Conservation (phyloP, 2,888 invertebrate genomes). For the Sinohyriopsis cumingii region DNA sequence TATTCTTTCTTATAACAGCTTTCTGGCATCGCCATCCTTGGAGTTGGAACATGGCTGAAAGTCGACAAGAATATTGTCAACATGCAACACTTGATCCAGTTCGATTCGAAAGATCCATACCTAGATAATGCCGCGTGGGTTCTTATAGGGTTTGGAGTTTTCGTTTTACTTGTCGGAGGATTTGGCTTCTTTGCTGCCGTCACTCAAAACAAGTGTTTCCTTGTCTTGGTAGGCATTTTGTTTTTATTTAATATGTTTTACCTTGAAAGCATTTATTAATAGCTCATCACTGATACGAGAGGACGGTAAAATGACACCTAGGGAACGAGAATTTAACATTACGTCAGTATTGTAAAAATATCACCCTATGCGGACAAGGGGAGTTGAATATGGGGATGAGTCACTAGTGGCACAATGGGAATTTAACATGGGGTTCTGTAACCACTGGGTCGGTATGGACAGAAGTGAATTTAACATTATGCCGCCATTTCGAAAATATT, state of each 20-base stretch:
- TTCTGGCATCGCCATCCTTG: conserved; percentile 24
- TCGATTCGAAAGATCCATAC: conserved; percentile 36
- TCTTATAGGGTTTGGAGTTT: conserved; percentile 41
- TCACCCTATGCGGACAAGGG: no score
- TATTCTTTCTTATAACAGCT: conserved; percentile 4
- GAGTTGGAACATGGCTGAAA: conserved; percentile 42
- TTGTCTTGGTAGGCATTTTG: conserved; percentile 23
- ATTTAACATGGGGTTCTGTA: no score
- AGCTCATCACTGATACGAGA: no score
- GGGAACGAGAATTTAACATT: no score
- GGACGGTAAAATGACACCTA: no score
- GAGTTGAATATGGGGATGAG: no score
- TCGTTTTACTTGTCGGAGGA: conserved; percentile 40
- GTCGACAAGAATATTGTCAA: conserved; percentile 41
- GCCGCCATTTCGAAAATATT: no score
- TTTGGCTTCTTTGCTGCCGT: conserved; percentile 44
- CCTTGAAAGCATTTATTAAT: no score
- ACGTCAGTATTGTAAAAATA: no score
- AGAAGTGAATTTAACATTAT: no score
- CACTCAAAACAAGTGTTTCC: conserved; percentile 26
- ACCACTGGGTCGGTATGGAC: no score
- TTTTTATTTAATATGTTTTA: not conserved
- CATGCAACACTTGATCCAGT: conserved; percentile 39
- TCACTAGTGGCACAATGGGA: no score
- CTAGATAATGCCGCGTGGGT: conserved; percentile 36